Conservation (phyloP, 2,113 vertebrate genomes). For the Caranx melampygus region DNA sequence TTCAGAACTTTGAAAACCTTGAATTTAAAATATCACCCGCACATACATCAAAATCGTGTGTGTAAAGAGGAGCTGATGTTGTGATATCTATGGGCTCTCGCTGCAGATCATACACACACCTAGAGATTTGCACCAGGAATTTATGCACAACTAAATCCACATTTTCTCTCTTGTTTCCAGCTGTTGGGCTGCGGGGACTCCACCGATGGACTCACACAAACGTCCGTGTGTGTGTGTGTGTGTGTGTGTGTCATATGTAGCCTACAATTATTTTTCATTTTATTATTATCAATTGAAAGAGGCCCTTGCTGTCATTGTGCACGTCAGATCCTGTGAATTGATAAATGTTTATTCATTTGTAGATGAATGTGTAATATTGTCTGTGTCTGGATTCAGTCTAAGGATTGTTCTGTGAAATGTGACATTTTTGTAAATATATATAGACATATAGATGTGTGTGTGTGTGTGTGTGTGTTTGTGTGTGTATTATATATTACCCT, state of each 20-base stretch:
- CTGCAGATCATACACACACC: not conserved
- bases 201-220: constrained; percentile 28
- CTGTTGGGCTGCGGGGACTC: constrained; percentile 23
- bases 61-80: not conserved
- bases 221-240: constrained; percentile 1
- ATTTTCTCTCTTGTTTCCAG: constrained; percentile 47
- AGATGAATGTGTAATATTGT: not conserved
- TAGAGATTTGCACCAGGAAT: not conserved
- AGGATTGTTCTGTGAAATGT: constrained; percentile 15
- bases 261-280: not conserved
- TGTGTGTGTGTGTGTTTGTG: no score
- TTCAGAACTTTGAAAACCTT: not conserved
- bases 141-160: constrained; percentile 30
- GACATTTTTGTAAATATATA: constrained; percentile 19
- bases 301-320: not conserved
- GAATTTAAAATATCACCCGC: not conserved
- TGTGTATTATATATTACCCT: not conserved
- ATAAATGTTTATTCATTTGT: not conserved
- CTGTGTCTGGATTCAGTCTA: not conserved
- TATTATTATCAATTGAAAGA: not conserved
- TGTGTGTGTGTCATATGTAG: not conserved
- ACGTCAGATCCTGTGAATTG: not conserved
- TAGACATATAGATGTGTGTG: no score
- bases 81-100: not conserved
- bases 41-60: not conserved